A percentile compares a stretch with the other conserved stretches of the same genome.
Conservation (phyloP, 2,113 vertebrate genomes). For the Psophia crepitans region DNA sequence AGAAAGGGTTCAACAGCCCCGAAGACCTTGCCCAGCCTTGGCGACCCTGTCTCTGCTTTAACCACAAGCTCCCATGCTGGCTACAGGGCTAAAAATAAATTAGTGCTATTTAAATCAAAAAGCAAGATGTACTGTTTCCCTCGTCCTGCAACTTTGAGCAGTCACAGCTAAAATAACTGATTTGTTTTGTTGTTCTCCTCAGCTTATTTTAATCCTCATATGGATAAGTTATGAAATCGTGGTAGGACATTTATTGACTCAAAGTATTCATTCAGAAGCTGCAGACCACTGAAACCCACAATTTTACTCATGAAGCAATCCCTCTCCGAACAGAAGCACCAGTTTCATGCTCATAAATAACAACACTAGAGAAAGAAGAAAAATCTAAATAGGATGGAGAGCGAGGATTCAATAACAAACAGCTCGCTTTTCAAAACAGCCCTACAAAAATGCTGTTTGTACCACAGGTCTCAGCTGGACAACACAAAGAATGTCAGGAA, state of each 20-base stretch:
- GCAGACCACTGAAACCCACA: not conserved
- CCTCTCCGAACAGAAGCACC: not conserved
- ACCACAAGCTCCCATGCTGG: not conserved
- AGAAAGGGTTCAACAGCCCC: not conserved
- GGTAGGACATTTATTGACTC: slow-evolving; percentile 17
- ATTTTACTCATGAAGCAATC: not conserved
- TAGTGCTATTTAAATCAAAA: not conserved
- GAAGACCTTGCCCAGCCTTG: not conserved
- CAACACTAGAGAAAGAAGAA: not conserved
- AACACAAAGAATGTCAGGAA: slow-evolving; percentile 36
- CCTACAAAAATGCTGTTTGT: slow-evolving; percentile 21
- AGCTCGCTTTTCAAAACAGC: not conserved
- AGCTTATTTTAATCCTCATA: slow-evolving; percentile 21
- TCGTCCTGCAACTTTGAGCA: not conserved
- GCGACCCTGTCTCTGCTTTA: not conserved
- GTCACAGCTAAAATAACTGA: not conserved
- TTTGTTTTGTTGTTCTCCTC: slow-evolving; percentile 20
- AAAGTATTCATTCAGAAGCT: not conserved
- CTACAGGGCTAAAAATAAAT: not conserved
- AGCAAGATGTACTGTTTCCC: not conserved
- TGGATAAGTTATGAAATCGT: slow-evolving; percentile 29
- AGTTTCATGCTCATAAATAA: not conserved
- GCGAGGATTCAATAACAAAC: not conserved
- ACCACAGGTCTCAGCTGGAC: slow-evolving; percentile 34
- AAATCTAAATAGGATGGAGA: not conserved